phyloP scores from a whole-genome alignment of 1,140 invertebrate species.

The Ctenoplectra terminalis region DNA sequence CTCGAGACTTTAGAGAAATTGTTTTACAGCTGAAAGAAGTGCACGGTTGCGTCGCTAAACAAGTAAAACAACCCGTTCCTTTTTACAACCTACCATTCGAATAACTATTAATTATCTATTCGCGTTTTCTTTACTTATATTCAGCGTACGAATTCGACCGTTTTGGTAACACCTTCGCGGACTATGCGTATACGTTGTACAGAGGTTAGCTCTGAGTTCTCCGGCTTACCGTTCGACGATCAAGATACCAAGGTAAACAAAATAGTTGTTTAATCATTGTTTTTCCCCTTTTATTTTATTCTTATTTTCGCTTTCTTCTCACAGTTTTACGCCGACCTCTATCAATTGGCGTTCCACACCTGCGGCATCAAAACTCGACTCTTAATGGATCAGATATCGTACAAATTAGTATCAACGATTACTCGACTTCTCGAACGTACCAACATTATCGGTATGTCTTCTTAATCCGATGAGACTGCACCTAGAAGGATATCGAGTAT shows the following conservation, averaged over 20 bases:
- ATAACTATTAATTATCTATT: neutral
- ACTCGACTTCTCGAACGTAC: constrained; percentile 76
- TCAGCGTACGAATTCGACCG: constrained; percentile 83
- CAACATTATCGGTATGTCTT: constrained; percentile 81
- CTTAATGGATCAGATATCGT: constrained; percentile 75
- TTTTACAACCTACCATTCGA: too few relatives aligned
- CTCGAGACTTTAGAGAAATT: constrained; percentile 85
- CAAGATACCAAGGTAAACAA: constrained; percentile 81
- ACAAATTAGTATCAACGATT: constrained; percentile 76
- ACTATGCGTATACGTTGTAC: constrained; percentile 87
- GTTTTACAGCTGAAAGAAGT: constrained; percentile 89
- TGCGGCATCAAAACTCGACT: constrained; percentile 78
- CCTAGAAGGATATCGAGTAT: neutral
- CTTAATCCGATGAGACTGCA: constrained; percentile 56
- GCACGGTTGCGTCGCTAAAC: constrained; percentile 81
- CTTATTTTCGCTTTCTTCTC: too few relatives aligned
- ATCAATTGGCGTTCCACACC: constrained; percentile 82
- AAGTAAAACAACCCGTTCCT: constrained; percentile 45
- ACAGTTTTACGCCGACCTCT: constrained; percentile 89
- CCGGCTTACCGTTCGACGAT: constrained; percentile 83
- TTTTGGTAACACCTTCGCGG: constrained; percentile 86
- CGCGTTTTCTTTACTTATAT: neutral
- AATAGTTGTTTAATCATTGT: neutral
- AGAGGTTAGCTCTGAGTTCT: constrained; percentile 88
- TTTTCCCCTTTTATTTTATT: neutral